These are phyloP conservation scores for Macroramphosus scolopax DNA, from an alignment of 2,797 vertebrate genomes.

Conservation along the genomic window DNA sequence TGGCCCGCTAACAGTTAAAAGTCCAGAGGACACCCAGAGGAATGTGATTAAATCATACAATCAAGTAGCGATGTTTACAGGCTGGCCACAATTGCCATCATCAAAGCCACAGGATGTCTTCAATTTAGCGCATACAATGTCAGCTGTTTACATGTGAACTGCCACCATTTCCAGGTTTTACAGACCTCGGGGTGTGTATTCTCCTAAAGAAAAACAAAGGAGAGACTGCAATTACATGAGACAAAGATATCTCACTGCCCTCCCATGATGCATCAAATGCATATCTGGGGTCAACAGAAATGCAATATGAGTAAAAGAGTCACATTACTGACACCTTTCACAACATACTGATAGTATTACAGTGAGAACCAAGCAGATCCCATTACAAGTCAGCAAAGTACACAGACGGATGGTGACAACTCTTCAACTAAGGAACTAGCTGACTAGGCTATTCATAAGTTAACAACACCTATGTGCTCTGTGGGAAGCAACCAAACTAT, in stretches of 20 bases:
- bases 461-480: slow-evolving; percentile 8
- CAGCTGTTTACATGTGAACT: slow-evolving; percentile 57
- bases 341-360: slow-evolving; percentile 47
- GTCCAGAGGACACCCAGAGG: slow-evolving; percentile 16
- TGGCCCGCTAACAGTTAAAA: slow-evolving; percentile 41
- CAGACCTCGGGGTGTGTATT: slow-evolving; percentile 59
- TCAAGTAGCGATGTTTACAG: slow-evolving; percentile 45
- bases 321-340: slow-evolving; percentile 47
- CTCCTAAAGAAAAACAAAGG: slow-evolving; percentile 47
- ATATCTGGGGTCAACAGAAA: slow-evolving; percentile 41
- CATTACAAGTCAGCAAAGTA: slow-evolving; percentile 32
- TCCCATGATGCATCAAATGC: slow-evolving; percentile 1
- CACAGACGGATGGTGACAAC: slow-evolving; percentile 10
- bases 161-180: slow-evolving; percentile 54
- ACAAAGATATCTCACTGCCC: slow-evolving; percentile 40
- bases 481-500: slow-evolving; percentile 3
- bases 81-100: slow-evolving; percentile 32
- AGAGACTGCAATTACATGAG: slow-evolving; percentile 34
- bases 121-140: slow-evolving; percentile 55
- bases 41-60: slow-evolving; percentile 53
- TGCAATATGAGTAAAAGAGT: slow-evolving; percentile 39
- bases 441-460: slow-evolving; percentile 25
- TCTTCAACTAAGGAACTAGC: slow-evolving; percentile 27
- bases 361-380: slow-evolving; percentile 24
- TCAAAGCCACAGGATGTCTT: slow-evolving; percentile 65